Base-by-base conservation (phyloP, 2,888 invertebrate species). In the Leucophenga montana region DNA sequence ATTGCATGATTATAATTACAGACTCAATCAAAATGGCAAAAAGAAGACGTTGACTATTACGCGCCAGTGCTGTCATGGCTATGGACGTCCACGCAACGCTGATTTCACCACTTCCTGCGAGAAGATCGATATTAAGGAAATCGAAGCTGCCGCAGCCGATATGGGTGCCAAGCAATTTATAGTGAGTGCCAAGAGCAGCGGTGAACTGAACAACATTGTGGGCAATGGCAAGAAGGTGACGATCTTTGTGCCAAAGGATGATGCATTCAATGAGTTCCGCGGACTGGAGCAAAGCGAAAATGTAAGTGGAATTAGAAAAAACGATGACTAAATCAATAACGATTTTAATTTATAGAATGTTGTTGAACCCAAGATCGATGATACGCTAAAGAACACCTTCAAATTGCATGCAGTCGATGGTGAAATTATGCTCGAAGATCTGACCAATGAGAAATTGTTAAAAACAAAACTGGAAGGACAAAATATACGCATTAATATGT, bases 21-120 rank as follows among this genome's bases (percentile, higher is more conserved):
- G 92, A 77, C 87, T 90, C 53, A 90, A 90, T 78, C 90, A 90
- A 78, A 90, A 91, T 78, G 91, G 92, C 20, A 90, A 91, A 48
- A 91, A 91, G 75, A 92, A 92, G 86, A 93, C 92, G 1, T 88
- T 92, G 75, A 91, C 90, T 14, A 90, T 92, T 64, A 91, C 91
- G 20, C 91, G 92, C 77, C 92, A 93, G 84, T 94, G 94, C 85
- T 94, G 94, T 85, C 91, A 91, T 82, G 94, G 94, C 50, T 93
- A 89, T 85, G 89, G 90, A 68, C 89, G 92, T 66, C 80, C 85
- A 71, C 82, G 83, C 70, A 87, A 86, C 71, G 86, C 86, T 16
- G 85, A 86, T 53, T 86, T 86, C n/a, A 86, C 88, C 68, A 85
- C 87, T 66, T 90, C 90, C 46, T 92, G 92, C 75, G 88, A 87